Evolutionary conservation across 2,888 invertebrate species (phyloP), one percentile per base, ranked within the genome.

Genomic region (Meta bourneti): DNA sequence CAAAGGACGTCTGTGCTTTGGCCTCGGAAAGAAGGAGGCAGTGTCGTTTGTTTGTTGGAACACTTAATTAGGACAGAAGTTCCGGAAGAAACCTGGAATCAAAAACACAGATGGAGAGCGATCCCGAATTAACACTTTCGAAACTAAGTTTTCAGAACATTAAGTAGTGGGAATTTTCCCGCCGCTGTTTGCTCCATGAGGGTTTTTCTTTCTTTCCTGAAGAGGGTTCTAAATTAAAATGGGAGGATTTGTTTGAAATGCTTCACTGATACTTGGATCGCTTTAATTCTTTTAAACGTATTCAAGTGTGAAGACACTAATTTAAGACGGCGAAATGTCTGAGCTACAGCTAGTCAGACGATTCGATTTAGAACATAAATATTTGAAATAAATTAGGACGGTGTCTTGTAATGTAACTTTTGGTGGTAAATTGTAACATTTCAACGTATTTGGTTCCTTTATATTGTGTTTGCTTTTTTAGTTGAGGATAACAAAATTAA

Each of bases 41-140:
- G 48, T 69, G 86, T 86, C 72, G 71, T 54, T 74, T 87, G 79
- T 87, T 77, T 80, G 79, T 48, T 72, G 54, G 79, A 79, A 86
- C 87, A 71, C 71, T 87, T 87, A 87, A 87, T 87, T 87, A 87
- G 54, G n/a, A 51, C 6, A 49, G 61, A 6, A 78, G 77, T 72
- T 70, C 49, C 49, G 52, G 81, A 75, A 84, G 49, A 34, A 13
- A 49, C 70, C 13, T 61, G n/a, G 78, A 86, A 78, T 86, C 85
- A 74, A 86, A 86, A 86, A 70, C 85, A 75, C 74, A 74, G 74
- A 71, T 72, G 51, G 82, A 51, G 71, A 70, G 49, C n/a, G 51
- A 75, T 54, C 70, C 77, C 20, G 77, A 86, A 86, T 86, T 86
- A 78, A 78, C 85, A 86, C 85, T 86, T 86, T 70, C 48, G 34